Conservation (phyloP, 1,140 invertebrate genomes). For the Caerostris darwini region DNA sequence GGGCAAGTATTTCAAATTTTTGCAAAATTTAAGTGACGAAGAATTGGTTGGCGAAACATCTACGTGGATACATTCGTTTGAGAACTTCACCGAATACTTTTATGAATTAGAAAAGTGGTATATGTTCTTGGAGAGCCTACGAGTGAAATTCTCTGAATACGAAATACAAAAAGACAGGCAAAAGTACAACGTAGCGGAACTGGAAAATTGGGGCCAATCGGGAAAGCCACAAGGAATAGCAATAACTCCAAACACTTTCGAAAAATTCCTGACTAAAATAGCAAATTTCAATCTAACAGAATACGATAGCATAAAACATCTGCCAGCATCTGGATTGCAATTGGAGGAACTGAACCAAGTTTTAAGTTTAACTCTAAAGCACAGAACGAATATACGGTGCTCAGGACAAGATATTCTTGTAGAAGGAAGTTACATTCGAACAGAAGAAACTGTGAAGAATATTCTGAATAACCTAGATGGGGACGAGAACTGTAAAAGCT, state of each 20-base stretch:
- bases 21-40: too few species aligned
- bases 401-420: background rate
- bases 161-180: background rate
- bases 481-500: background rate
- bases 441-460: background rate
- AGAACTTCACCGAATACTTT: background rate
- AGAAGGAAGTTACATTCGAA: background rate
- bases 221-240: background rate
- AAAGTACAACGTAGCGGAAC: background rate
- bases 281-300: background rate
- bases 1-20: background rate
- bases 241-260: background rate
- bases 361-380: background rate
- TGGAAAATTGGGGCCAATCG: background rate
- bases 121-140: background rate
- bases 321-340: background rate
- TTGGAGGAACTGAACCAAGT: background rate
- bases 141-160: background rate
- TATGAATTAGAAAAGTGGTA: background rate
- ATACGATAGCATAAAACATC: background rate
- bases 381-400: background rate
- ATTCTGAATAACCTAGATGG: background rate
- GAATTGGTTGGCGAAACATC: background rate
- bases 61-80: background rate
- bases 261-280: background rate